phyloP scores from a whole-genome alignment of 1,140 invertebrate genomes.

The Rhizoglyphus robini region DNA sequence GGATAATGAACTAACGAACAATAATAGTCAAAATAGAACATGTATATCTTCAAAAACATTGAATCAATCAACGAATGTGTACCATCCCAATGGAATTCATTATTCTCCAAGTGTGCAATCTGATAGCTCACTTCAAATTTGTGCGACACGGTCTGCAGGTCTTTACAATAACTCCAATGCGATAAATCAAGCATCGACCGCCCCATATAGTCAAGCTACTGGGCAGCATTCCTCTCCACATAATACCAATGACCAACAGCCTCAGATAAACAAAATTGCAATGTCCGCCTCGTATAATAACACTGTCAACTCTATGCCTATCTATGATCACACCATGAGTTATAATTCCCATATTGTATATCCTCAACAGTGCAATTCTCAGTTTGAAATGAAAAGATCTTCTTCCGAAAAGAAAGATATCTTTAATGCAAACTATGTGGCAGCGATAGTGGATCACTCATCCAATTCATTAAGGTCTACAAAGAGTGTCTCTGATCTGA shows the following conservation, averaged over 20 bases:
- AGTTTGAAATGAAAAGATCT: constrained; percentile 6
- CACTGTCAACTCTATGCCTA: neutral
- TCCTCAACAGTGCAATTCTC: neutral
- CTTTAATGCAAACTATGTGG: neutral
- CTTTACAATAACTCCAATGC: too few species aligned
- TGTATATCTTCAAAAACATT: too few species aligned
- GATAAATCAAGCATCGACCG: too few species aligned
- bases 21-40: too few species aligned
- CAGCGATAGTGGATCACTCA: neutral
- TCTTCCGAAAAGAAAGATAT: neutral
- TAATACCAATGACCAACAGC: neutral
- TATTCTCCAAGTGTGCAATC: too few species aligned
- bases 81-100: too few species aligned
- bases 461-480: neutral
- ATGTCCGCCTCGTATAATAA: neutral
- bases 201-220: too few species aligned
- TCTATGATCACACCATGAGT: neutral
- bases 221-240: neutral
- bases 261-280: neutral
- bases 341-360: neutral
- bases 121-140: too few species aligned
- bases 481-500: constrained; percentile 13
- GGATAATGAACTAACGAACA: too few species aligned
- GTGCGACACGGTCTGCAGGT: too few species aligned
- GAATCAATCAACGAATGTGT: too few species aligned